Evolutionary conservation across 2,113 vertebrate genomes (phyloP).

Genomic region (Saccopteryx leptura): DNA sequence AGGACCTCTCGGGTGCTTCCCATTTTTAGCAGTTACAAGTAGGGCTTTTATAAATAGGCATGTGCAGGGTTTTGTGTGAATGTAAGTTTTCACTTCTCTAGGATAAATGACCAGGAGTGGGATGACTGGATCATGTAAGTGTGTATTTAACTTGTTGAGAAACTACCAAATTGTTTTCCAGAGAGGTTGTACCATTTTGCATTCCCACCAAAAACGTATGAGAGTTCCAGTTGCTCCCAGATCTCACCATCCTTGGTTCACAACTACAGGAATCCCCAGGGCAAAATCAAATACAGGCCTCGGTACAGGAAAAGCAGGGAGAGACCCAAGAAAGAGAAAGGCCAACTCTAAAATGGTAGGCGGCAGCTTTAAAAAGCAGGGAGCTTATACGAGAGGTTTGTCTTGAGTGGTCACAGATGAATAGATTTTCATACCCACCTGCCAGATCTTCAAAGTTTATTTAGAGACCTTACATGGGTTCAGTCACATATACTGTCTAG

Average conservation of each 20-base stretch:
- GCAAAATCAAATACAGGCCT: not conserved
- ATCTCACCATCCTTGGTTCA: not conserved
- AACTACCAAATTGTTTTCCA: not conserved
- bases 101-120: not conserved
- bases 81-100: not conserved
- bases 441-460: not conserved
- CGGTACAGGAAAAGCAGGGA: not conserved
- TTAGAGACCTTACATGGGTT: not conserved
- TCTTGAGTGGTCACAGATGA: not conserved
- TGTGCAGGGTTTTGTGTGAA: not conserved
- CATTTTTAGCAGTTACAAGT: not conserved
- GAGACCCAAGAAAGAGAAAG: not conserved
- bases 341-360: not conserved
- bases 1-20: not conserved
- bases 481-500: not conserved
- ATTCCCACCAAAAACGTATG: not conserved
- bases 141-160: not conserved
- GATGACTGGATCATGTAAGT: not conserved
- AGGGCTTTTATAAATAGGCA: not conserved
- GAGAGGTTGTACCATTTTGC: not conserved
- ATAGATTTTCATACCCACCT: not conserved
- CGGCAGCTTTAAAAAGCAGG: not conserved
- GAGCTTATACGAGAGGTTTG: not conserved
- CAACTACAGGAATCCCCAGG: not conserved
- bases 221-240: not conserved